These are phyloP conservation scores for Drosophila robusta DNA, from an alignment of 2,888 invertebrate species.

Conservation along the genomic window DNA sequence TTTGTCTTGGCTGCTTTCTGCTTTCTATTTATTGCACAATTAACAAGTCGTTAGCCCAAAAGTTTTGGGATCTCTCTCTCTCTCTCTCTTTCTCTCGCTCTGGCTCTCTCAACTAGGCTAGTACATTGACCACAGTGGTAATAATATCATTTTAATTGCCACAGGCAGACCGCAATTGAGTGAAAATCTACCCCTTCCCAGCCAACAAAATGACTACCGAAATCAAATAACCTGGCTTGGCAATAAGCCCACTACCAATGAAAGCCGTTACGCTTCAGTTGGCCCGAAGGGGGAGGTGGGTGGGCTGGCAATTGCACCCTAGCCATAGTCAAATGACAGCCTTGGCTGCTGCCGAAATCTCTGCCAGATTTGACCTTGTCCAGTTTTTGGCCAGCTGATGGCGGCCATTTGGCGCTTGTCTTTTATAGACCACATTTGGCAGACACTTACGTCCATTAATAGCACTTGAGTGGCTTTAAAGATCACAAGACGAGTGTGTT, in stretches of 20 bases:
- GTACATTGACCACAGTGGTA: slow-evolving; percentile 54
- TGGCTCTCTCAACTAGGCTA: slow-evolving; percentile 26
- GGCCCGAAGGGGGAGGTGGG: background rate
- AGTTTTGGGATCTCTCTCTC: slow-evolving; percentile 32
- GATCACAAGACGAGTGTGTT: slow-evolving; percentile 32
- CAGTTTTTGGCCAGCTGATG: slow-evolving; percentile 23
- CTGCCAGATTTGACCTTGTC: slow-evolving; percentile 32
- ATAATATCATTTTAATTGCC: slow-evolving; percentile 79
- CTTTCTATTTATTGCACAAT: slow-evolving; percentile 81
- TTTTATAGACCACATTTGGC: slow-evolving; percentile 53
- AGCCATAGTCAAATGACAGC: slow-evolving; percentile 15
- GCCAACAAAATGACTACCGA: slow-evolving; percentile 26
- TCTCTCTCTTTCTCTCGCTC: slow-evolving; percentile 4
- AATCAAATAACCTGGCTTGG: slow-evolving; percentile 10
- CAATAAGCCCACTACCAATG: slow-evolving; percentile 26
- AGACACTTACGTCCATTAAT: slow-evolving; percentile 48
- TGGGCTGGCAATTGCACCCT: background rate
- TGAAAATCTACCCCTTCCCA: slow-evolving; percentile 1
- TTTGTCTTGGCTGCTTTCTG: slow-evolving; percentile 44
- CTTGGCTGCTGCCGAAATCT: slow-evolving; percentile 27
- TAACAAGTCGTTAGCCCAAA: slow-evolving; percentile 75
- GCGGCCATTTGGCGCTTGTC: slow-evolving; percentile 41
- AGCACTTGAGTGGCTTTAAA: slow-evolving; percentile 56
- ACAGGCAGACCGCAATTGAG: slow-evolving; percentile 30
- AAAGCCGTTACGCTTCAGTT: slow-evolving; percentile 18